A percentile compares a stretch with the other conserved stretches of the same genome.
Evolutionary conservation across 2,113 vertebrate genomes (phyloP).

Genomic region (Poecilia latipinna): DNA sequence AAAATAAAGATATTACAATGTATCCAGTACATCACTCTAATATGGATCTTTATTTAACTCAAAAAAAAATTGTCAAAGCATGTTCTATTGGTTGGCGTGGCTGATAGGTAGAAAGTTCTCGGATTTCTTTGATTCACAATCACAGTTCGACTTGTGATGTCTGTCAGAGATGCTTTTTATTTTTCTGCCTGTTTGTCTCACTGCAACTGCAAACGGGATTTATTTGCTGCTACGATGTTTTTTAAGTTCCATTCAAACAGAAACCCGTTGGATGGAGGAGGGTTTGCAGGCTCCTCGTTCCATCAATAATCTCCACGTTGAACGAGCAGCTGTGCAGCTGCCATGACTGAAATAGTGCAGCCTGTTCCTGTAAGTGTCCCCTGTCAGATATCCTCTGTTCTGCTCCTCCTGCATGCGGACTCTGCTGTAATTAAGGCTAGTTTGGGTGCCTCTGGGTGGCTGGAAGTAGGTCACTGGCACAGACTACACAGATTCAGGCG

Average conservation of each 20-base stretch:
- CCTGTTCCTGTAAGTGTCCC: conserved; percentile 64
- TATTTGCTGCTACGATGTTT: conserved; percentile 39
- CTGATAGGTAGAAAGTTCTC: too few species aligned
- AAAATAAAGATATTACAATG: neutral
- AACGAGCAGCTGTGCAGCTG: conserved; percentile 63
- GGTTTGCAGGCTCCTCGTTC: conserved; percentile 40
- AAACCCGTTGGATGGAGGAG: conserved; percentile 31
- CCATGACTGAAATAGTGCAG: conserved; percentile 71
- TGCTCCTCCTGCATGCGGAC: conserved; percentile 61
- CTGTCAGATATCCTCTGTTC: conserved; percentile 62
- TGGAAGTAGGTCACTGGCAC: conserved; percentile 80
- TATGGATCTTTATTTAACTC: too few species aligned
- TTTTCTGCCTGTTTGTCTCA: conserved; percentile 21
- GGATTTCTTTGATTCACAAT: neutral
- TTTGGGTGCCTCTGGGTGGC: conserved; percentile 70
- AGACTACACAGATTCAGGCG: conserved; percentile 53
- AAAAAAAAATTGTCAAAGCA: too few species aligned
- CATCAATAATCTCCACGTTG: conserved; percentile 69
- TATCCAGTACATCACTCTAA: neutral
- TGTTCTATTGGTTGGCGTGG: neutral
- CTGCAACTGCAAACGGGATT: conserved; percentile 24
- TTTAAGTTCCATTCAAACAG: conserved; percentile 28
- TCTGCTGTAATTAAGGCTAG: conserved; percentile 74
- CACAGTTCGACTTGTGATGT: too few species aligned
- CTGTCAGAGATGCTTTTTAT: neutral